A percentile compares a stretch with the other conserved stretches of the same genome.
Evolutionary conservation across 1,140 invertebrate species (phyloP).

Genomic region (Elymnias hypermnestra): DNA sequence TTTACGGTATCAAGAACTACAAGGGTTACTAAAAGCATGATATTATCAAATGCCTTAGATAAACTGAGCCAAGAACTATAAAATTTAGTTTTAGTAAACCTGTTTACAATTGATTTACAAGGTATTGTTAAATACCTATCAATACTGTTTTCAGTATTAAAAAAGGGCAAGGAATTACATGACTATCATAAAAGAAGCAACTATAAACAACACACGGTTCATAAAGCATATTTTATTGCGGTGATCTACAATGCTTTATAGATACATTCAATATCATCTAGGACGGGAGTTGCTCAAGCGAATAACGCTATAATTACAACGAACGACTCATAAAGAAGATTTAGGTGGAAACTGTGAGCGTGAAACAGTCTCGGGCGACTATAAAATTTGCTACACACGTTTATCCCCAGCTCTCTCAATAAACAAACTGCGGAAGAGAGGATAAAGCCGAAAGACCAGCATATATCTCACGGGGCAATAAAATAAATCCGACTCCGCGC

Average conservation of each 20-base stretch:
- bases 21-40: no score
- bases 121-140: no score
- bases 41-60: no score
- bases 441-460: slow-evolving; percentile 62
- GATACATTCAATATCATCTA: slow-evolving; percentile 64
- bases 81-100: no score
- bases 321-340: slow-evolving; percentile 59
- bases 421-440: slow-evolving; percentile 60
- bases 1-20: no score
- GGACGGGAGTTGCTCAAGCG: slow-evolving; percentile 44
- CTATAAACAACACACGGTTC: slow-evolving; percentile 49
- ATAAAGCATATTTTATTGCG: slow-evolving; percentile 65
- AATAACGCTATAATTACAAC: slow-evolving; percentile 66
- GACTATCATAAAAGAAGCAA: slow-evolving; percentile 40
- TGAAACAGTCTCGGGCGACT: slow-evolving; percentile 35
- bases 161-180: slow-evolving; percentile 37
- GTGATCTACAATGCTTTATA: slow-evolving; percentile 69
- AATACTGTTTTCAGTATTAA: no score
- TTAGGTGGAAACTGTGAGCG: slow-evolving; percentile 50
- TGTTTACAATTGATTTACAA: no score
- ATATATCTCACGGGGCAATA: slow-evolving; percentile 64
- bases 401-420: slow-evolving; percentile 45
- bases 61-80: no score
- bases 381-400: slow-evolving; percentile 58
- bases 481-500: slow-evolving; percentile 67